Evolutionary conservation across 2,113 vertebrate genomes (phyloP).

Genomic region (Hyperoodon ampullatus): DNA sequence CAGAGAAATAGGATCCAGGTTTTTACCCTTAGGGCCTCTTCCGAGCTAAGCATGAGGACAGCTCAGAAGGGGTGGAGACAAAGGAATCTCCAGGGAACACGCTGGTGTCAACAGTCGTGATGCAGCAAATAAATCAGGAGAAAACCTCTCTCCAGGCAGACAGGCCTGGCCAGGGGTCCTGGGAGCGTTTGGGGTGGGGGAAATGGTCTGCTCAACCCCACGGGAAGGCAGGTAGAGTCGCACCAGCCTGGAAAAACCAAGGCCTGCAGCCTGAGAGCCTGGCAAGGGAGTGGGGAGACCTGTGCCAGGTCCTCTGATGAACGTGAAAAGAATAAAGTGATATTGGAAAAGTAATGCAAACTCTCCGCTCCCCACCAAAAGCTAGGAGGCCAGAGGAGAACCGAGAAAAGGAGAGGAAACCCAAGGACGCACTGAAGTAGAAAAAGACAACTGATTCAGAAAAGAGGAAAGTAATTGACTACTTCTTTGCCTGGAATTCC

Average conservation of each 20-base stretch:
- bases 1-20: background rate
- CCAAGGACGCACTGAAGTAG: background rate
- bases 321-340: background rate
- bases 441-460: background rate
- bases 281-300: background rate
- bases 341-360: background rate
- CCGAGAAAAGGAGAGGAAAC: background rate
- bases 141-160: background rate
- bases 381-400: background rate
- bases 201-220: background rate
- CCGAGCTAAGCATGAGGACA: background rate
- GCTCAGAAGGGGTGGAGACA: background rate
- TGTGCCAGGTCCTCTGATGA: background rate
- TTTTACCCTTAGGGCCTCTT: background rate
- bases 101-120: background rate
- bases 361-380: background rate
- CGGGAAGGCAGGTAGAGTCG: background rate
- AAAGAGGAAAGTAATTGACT: background rate
- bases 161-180: background rate
- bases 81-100: background rate
- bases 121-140: background rate
- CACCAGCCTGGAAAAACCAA: background rate
- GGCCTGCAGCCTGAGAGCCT: background rate
- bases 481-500: background rate
- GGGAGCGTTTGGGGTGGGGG: accelerated